Evolutionary conservation across 2,888 invertebrate species (phyloP).

Genomic region (Beris morrisii): DNA sequence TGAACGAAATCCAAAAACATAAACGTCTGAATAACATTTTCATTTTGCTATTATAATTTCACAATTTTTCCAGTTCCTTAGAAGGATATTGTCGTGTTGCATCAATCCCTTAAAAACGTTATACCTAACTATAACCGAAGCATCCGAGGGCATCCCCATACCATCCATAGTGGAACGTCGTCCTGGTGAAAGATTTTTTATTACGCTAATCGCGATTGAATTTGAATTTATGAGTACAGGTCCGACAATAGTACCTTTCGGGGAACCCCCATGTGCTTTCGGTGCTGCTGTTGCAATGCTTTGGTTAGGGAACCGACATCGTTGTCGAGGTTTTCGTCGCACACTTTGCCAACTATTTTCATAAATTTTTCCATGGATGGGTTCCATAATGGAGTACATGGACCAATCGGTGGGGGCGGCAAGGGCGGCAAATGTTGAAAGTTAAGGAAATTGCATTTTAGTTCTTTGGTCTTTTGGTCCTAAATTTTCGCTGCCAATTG

Average conservation of each 20-base stretch:
- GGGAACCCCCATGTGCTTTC: constrained; percentile 3
- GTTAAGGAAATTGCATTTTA: constrained; percentile 17
- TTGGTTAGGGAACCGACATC: too few species aligned
- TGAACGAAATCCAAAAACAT: constrained; percentile 20
- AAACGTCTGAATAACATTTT: constrained; percentile 6
- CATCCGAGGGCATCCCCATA: not conserved
- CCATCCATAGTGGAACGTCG: not conserved
- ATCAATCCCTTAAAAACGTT: not conserved
- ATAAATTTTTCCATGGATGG: constrained; percentile 15
- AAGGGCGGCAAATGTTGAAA: not conserved
- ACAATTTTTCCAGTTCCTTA: constrained; percentile 3
- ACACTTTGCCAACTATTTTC: constrained; percentile 20
- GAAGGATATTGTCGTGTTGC: not conserved
- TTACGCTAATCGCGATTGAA: constrained; percentile 21
- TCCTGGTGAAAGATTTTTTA: not conserved
- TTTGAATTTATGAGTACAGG: constrained; percentile 18
- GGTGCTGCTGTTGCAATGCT: too few species aligned
- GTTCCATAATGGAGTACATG: constrained; percentile 10
- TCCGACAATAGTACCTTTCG: constrained; percentile 13
- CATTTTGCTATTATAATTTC: constrained; percentile 11
- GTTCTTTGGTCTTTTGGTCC: too few species aligned
- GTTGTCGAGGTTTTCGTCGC: constrained; percentile 1
- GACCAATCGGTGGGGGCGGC: not conserved
- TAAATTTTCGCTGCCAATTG: too few species aligned
- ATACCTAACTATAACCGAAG: not conserved